These are phyloP conservation scores for Lithodes maja DNA, from an alignment of 2,888 invertebrate species.

Conservation along the genomic window DNA sequence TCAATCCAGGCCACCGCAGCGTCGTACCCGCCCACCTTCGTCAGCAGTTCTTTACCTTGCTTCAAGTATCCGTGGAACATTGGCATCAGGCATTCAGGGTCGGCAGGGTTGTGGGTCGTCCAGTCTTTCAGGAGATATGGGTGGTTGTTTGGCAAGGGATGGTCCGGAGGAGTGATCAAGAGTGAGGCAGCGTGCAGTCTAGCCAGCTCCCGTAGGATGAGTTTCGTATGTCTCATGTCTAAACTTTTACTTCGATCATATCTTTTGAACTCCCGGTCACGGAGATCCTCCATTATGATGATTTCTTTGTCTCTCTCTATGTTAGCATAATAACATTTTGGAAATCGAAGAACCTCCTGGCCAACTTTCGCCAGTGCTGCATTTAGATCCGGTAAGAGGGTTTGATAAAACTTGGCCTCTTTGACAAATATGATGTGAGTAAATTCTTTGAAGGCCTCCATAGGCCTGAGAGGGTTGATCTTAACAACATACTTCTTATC, in stretches of 20 bases:
- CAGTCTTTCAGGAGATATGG: not conserved
- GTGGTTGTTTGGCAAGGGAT: not conserved
- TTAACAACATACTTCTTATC: constrained; percentile 22
- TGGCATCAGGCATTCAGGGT: not conserved
- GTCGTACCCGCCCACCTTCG: constrained; percentile 26
- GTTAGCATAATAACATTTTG: not conserved
- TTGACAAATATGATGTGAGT: not conserved
- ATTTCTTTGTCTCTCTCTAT: not conserved
- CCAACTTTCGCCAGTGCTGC: not conserved
- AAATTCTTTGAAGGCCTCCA: not conserved
- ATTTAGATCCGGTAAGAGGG: constrained; percentile 1
- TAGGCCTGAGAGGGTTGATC: not conserved
- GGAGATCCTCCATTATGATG: constrained; percentile 10
- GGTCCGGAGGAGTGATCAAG: not conserved
- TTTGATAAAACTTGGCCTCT: constrained; percentile 1
- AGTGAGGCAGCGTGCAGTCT: constrained; percentile 25
- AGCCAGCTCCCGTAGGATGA: constrained; percentile 26
- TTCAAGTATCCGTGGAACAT: not conserved
- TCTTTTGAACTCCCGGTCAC: not conserved
- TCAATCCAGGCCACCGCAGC: constrained; percentile 17
- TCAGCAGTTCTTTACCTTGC: not conserved
- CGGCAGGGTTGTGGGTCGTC: not conserved
- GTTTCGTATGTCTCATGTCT: constrained; percentile 4
- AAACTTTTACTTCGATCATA: not conserved
- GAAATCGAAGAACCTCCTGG: not conserved